Evolutionary conservation across 2,113 vertebrate genomes (phyloP), one percentile per base, ranked within the genome.

Genomic region (Aspidoscelis tigris): DNA sequence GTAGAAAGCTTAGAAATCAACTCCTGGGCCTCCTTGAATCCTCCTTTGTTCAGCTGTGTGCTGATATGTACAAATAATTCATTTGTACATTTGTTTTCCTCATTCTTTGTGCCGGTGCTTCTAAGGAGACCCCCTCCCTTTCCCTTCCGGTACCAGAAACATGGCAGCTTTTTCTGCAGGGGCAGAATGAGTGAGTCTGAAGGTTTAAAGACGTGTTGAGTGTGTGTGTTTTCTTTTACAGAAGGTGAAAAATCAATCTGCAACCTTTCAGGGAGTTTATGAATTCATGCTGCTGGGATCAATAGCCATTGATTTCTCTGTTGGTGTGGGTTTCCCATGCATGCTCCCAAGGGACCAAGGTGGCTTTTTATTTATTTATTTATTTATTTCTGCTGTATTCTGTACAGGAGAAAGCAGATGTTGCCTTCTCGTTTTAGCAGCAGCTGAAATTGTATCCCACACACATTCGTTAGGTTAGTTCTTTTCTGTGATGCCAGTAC

Each of bases 251-350:
- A 96, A 96, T 96, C 94, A 93, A 95, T 96, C 89, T 87, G 75
- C 95, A 95, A 96, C 96, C 96, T 96, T 94, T 96, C 94, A 93
- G 96, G 95, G 94, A 96, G 94, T 96, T 96, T 96, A 96, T 96
- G 95, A 96, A 96, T 96, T 96, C 93, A 93, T 94, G 89, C 94
- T 93, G 91, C 72, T 78, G 91, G 90, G 93, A 95, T 96, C 95
- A 91, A 96, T 96, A 92, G 0, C 0, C 93, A 96, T 96, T 66
- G 96, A 96, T 96, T 95, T 93, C 61, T 85, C 90, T 89, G 90
- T 95, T 94, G 92, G 94, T 91, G 69, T 84, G 93, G 89, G 91
- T 89, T 93, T 39, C 33, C 80, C 91, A 14, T 78, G 93, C 76
- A 80, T 44, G 12, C 92, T 39, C 43, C 73, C 91, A 81, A 89